A percentile compares a stretch with the other conserved stretches of the same genome.
Evolutionary conservation across 2,888 invertebrate species (phyloP).

Genomic region (Dendrolimus pini): DNA sequence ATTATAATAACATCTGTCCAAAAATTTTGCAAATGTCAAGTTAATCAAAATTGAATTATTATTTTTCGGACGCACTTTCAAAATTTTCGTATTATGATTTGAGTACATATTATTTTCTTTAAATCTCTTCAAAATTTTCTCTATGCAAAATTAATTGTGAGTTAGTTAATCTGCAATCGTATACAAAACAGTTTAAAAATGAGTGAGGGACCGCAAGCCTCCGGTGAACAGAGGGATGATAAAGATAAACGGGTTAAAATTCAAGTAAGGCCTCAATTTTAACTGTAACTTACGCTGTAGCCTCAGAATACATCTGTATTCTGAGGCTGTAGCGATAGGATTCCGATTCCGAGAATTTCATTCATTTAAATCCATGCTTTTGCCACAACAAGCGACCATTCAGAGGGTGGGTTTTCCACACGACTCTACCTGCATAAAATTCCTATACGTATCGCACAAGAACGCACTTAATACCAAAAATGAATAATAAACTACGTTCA

Average conservation of each 20-base stretch:
- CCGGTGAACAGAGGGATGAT: slow-evolving; percentile 24
- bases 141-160: slow-evolving; percentile 19
- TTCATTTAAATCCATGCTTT: too few species aligned
- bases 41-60: not conserved
- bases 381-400: too few species aligned
- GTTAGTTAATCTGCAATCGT: not conserved
- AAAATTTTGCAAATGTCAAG: not conserved
- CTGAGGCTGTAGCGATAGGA: too few species aligned
- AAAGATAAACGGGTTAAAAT: slow-evolving; percentile 61
- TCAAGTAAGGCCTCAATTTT: slow-evolving; percentile 29
- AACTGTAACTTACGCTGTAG: too few species aligned
- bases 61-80: not conserved
- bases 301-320: too few species aligned
- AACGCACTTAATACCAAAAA: too few species aligned
- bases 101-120: not conserved
- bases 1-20: too few species aligned
- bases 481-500: too few species aligned
- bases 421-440: too few species aligned
- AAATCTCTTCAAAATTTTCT: slow-evolving; percentile 1
- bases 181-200: slow-evolving; percentile 21
- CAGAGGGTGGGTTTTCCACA: too few species aligned
- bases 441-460: too few species aligned
- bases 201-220: slow-evolving; percentile 21
- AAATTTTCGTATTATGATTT: not conserved
- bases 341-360: too few species aligned